Evolutionary conservation across 2,113 vertebrate genomes (phyloP).

Genomic region (Saimiri boliviensis): DNA sequence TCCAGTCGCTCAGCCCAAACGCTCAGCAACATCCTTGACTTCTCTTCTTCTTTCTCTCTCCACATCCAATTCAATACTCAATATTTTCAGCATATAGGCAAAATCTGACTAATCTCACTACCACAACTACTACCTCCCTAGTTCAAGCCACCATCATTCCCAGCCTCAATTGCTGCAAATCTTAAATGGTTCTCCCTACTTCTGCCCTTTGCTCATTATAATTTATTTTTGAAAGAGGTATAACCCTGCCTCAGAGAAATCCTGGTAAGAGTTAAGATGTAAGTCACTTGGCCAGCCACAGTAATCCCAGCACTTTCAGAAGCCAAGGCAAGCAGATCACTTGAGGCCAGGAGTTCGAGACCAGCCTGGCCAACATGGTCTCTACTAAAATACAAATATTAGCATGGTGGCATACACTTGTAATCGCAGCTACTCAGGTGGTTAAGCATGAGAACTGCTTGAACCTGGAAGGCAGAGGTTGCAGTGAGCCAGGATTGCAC

Average conservation of each 20-base stretch:
- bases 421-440: no score
- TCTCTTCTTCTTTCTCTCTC: not conserved
- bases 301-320: no score
- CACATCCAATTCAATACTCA: not conserved
- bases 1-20: not conserved
- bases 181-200: not conserved
- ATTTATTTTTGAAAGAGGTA: constrained; percentile 51
- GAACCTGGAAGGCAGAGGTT: no score
- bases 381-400: no score
- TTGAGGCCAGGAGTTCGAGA: no score
- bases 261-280: constrained; percentile 36
- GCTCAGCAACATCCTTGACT: not conserved
- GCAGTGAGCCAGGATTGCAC: no score
- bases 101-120: not conserved
- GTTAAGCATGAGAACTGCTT: no score
- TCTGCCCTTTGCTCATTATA: constrained; percentile 21
- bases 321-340: no score
- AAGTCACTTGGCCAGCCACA: not conserved
- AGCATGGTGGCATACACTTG: no score
- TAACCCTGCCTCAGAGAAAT: constrained; percentile 33
- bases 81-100: not conserved
- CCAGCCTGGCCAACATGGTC: no score
- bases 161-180: not conserved
- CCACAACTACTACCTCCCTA: not conserved
- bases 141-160: not conserved